Conservation (phyloP, 2,113 vertebrate genomes). For the Tautogolabrus adspersus region DNA sequence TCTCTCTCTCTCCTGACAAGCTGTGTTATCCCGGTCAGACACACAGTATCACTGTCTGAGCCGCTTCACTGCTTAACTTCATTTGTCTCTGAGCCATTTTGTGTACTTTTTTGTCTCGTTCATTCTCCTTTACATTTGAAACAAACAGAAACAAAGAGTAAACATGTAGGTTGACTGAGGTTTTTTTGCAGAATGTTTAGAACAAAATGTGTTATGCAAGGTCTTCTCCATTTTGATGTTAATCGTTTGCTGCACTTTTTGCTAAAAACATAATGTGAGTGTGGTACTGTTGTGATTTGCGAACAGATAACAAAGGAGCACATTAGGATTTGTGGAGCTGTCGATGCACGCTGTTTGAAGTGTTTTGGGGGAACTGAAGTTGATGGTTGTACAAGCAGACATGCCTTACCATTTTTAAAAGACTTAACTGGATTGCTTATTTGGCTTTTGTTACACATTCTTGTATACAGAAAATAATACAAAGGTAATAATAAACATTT, state of each 20-base stretch:
- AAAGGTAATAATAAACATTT: conserved; percentile 84
- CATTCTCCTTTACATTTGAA: conserved; percentile 38
- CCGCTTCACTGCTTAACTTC: conserved; percentile 24
- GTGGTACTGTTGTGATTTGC: conserved; percentile 73
- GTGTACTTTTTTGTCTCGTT: conserved; percentile 22
- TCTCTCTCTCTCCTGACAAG: conserved; percentile 33
- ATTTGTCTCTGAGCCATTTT: conserved; percentile 45
- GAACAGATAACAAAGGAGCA: conserved; percentile 65
- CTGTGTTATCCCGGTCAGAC: conserved; percentile 31
- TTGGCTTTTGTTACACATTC: conserved; percentile 87
- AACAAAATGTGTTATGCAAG: conserved; percentile 72
- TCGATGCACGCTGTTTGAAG: conserved; percentile 70
- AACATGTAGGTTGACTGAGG: conserved; percentile 6
- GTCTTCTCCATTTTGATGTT: conserved; percentile 69
- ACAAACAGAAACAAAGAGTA: not conserved
- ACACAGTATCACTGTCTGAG: conserved; percentile 33
- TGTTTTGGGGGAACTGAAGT: conserved; percentile 66
- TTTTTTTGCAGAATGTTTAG: conserved; percentile 56
- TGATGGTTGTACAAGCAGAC: conserved; percentile 79
- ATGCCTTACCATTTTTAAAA: conserved; percentile 86
- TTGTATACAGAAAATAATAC: conserved; percentile 85
- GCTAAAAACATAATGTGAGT: conserved; percentile 72
- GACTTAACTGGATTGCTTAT: conserved; percentile 83
- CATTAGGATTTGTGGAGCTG: conserved; percentile 57
- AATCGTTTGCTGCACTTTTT: conserved; percentile 76